Base-by-base conservation (phyloP, 2,888 invertebrate genomes). In the Itoplectis maculator region DNA sequence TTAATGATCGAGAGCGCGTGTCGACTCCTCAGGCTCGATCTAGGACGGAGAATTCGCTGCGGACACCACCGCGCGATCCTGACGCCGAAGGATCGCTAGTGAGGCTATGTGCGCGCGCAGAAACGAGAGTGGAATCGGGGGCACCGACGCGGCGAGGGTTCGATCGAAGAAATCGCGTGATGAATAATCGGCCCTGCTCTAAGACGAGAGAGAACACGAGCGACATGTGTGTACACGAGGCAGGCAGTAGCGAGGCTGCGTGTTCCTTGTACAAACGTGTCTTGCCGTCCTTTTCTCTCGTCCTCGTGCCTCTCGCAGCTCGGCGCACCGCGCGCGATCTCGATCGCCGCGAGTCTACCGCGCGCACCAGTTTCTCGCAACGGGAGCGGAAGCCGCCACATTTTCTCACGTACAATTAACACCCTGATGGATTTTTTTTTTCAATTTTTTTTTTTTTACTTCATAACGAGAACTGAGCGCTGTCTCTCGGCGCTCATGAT, bases 371-470 rank as follows among this genome's bases (percentile, higher is more conserved):
- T 63, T 63, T 56, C 56, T 37, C 72, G 56, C 66, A 74, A 66
- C 74, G 66, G 75, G 82, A 86, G 82, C 85, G 86, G 84, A 86
- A 86, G 80, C 75, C 79, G 23, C 63, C 40, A 61, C 49, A 61
- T 85, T 84, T 85, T 87, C 86, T 80, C 84, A 85, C 81, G 74
- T 75, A 40, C 79, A 81, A 85, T 84, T 82, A 82, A 76, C 82
- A 79, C 75, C 72, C 79, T 72, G 75, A 61, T 79, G 15, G 13
- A 29, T 54, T 69, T 56, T 47, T 63, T 73, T 45, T 42, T 37
- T n/a, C n/a, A n/a, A n/a, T 47, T 63, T 73, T 45, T 42, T 37
- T n/a, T n/a, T n/a, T n/a, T n/a, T n/a, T n/a, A n/a, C n/a, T 29
- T 42, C 20, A 18, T 29, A 70, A 42, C 29, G 70, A 56, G 56